A percentile compares a stretch with the other conserved stretches of the same genome.
Evolutionary conservation across 2,797 vertebrate species (phyloP).

Genomic region (Eutrigla gurnardus): DNA sequence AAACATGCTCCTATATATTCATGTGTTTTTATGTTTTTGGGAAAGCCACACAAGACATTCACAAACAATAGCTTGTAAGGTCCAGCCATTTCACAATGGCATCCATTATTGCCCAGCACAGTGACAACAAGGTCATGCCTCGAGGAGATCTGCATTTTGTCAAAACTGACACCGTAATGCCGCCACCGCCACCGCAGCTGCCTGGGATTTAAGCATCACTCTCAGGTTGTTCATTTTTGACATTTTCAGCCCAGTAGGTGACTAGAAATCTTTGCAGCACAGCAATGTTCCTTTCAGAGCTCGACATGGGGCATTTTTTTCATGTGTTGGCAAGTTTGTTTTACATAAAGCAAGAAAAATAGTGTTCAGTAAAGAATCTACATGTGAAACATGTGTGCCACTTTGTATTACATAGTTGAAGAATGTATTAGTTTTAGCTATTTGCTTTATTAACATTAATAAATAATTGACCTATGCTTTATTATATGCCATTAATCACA

Average conservation of each 20-base stretch:
- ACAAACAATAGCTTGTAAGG: slow-evolving; percentile 30
- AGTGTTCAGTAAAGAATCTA: neutral
- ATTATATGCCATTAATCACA: neutral
- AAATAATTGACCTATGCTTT: neutral
- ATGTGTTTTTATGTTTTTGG: slow-evolving; percentile 11
- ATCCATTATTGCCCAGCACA: slow-evolving; percentile 56
- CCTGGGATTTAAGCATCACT: slow-evolving; percentile 52
- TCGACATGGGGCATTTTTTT: slow-evolving; percentile 37
- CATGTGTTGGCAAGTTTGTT: slow-evolving; percentile 8
- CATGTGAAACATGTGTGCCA: neutral
- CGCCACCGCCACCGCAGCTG: slow-evolving; percentile 9
- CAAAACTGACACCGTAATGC: slow-evolving; percentile 55
- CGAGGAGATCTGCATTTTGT: slow-evolving; percentile 65
- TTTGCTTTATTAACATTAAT: neutral
- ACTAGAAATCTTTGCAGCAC: slow-evolving; percentile 45
- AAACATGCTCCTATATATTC: slow-evolving; percentile 18
- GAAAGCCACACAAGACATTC: slow-evolving; percentile 15
- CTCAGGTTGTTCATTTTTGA: slow-evolving; percentile 59
- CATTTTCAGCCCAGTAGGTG: slow-evolving; percentile 69
- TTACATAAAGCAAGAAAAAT: slow-evolving; percentile 14
- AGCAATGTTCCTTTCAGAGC: slow-evolving; percentile 42
- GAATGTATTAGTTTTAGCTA: too few species aligned
- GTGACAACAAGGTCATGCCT: slow-evolving; percentile 64
- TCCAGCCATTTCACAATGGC: slow-evolving; percentile 27
- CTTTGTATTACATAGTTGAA: neutral